phyloP scores from a whole-genome alignment of 1,140 invertebrate genomes.

The Leptinotarsa defecta region DNA sequence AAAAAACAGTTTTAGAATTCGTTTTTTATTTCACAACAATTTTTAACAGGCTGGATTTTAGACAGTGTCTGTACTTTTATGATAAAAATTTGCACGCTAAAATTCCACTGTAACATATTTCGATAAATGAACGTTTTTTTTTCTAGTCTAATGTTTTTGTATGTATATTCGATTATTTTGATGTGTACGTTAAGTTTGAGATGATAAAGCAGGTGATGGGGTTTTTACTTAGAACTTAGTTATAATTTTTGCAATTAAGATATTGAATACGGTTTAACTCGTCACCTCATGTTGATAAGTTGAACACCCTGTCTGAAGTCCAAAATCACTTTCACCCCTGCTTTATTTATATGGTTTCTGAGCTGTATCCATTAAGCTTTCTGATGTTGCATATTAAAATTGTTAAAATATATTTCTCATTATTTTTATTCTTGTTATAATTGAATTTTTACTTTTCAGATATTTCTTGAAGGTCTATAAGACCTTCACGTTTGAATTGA shows the following conservation, averaged over 20 bases:
- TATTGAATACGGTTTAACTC: constrained; percentile 35
- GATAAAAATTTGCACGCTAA: constrained; percentile 34
- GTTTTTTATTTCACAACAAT: constrained; percentile 6
- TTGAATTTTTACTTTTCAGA: constrained; percentile 1
- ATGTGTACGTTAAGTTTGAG: constrained; percentile 39
- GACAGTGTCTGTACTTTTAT: constrained; percentile 33
- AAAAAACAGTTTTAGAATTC: constrained; percentile 15
- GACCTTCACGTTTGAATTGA: no score
- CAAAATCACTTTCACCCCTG: constrained; percentile 36
- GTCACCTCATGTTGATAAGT: constrained; percentile 37
- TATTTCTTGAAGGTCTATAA: not conserved
- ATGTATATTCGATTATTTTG: constrained; percentile 37
- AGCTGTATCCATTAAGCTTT: constrained; percentile 41
- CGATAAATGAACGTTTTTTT: constrained; percentile 33
- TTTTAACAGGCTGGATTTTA: constrained; percentile 34
- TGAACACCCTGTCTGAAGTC: constrained; percentile 38
- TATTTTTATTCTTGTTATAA: constrained; percentile 1
- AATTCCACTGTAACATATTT: constrained; percentile 32
- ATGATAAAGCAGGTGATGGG: constrained; percentile 41
- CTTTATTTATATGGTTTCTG: constrained; percentile 42
- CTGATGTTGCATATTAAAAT: constrained; percentile 44
- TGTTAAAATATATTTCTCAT: constrained; percentile 34
- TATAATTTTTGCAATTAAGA: constrained; percentile 36
- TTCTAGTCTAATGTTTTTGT: constrained; percentile 41
- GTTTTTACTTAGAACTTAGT: constrained; percentile 40